Evolutionary conservation across 2,797 vertebrate genomes (phyloP).

Genomic region (Phataginus tetradactyla): DNA sequence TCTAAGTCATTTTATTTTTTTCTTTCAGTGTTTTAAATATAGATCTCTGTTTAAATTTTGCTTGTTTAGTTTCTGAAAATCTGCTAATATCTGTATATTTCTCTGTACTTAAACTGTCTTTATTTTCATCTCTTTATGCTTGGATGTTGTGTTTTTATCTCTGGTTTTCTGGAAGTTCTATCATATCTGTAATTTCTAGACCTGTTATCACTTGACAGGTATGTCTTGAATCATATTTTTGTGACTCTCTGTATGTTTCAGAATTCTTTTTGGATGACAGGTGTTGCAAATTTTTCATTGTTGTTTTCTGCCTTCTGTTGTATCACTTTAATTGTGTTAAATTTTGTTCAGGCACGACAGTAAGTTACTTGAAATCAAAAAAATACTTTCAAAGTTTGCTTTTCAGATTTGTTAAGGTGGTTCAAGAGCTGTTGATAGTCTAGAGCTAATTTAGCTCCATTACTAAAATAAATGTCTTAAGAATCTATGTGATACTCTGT

Average conservation of each 20-base stretch:
- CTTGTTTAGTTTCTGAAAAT: neutral
- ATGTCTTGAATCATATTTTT: neutral
- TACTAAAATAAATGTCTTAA: neutral
- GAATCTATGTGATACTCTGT: neutral
- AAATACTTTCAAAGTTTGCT: neutral
- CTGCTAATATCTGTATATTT: neutral
- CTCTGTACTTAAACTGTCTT: neutral
- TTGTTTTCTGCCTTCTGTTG: neutral
- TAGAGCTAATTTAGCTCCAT: neutral
- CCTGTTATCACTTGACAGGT: neutral
- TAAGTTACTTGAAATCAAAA: neutral
- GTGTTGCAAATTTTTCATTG: neutral
- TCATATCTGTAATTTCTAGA: neutral
- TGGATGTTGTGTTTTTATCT: neutral
- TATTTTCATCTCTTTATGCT: neutral
- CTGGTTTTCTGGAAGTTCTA: neutral
- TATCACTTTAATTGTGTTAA: neutral
- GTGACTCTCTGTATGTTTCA: neutral
- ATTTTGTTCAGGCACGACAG: neutral
- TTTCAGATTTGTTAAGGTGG: neutral
- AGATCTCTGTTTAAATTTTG: neutral
- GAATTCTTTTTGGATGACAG: neutral
- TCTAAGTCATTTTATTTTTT: neutral
- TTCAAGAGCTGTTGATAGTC: neutral
- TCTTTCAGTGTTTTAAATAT: neutral